Conservation (phyloP, 2,888 invertebrate species). For the Hermaeophaga mercurialis region DNA sequence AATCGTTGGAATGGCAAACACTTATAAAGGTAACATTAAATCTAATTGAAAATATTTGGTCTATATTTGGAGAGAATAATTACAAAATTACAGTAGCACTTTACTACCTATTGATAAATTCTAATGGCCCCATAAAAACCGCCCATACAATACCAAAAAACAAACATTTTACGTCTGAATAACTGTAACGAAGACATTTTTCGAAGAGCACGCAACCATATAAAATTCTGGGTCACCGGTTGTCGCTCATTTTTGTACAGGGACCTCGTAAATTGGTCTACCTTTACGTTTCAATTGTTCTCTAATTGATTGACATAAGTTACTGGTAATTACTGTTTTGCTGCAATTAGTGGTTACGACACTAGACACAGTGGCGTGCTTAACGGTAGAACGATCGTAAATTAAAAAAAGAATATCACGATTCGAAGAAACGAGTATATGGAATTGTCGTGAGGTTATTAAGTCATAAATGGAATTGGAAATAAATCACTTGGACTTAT, state of each 20-base stretch:
- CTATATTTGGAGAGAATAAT: no score
- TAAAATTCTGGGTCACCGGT: constrained; percentile 1
- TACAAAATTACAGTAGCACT: no score
- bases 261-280: background rate
- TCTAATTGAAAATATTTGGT: no score
- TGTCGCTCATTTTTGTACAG: background rate
- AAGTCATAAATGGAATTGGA: no score
- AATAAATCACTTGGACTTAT: no score
- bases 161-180: background rate
- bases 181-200: background rate
- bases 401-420: no score
- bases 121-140: constrained; percentile 4
- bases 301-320: background rate
- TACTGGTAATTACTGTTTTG: background rate
- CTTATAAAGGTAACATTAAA: no score
- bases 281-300: background rate
- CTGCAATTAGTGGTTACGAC: background rate
- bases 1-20: no score
- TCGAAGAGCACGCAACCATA: background rate
- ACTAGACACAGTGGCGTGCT: background rate
- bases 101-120: constrained; percentile 9
- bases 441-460: no score
- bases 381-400: background rate
- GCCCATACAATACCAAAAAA: constrained; percentile 2
- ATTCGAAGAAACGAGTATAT: no score